Evolutionary conservation across 64 coral and sea anemone species (phyloP), one percentile per base, ranked within the genome.

Genomic region (Porites australiensis): DNA sequence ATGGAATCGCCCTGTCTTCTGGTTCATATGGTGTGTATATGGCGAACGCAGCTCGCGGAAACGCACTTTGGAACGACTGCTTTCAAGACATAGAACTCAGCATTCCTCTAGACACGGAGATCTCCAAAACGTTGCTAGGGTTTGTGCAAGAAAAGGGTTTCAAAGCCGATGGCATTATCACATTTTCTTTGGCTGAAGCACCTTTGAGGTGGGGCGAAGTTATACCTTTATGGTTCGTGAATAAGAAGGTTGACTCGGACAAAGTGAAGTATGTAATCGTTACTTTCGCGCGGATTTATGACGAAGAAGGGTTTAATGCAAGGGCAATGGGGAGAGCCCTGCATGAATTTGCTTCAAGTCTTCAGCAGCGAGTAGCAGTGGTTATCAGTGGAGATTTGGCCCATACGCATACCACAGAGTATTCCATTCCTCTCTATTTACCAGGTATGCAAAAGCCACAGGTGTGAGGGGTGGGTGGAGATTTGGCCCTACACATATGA

Each of bases 141-240:
- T 87, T 93, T 71, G 57, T 96, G 49, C 57, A 96, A 59, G n/a
- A 49, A 44, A 67, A 77, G 47, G 65, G 73, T 18, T 51, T 93
- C 71, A 74, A 79, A 73, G 79, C 90, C 8, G 90, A 96, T 44
- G 95, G 95, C 0, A 20, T 96, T 8, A 74, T 72, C 67, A 68
- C 77, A 13, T 92, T 89, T 70, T 82, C 86, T 4, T 57, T 16
- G 47, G 93, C 88, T 71, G 90, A 89, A 68, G 79, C 88, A 18
- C 95, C 95, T 6, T 76, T 96, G 13, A 89, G 90, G 45, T 96
- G 95, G 95, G 95, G 90, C 15, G 95, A 96, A 65, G 95, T 96
- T 50, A 72, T 96, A 45, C 95, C 95, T 3, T 53, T 93, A 6
- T 96, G 95, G 95, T 96, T 92, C 69, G 54, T 96, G 52, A 13